These are phyloP conservation scores for Jordanella pulchra DNA, from an alignment of 2,797 vertebrate species.

Conservation along the genomic window DNA sequence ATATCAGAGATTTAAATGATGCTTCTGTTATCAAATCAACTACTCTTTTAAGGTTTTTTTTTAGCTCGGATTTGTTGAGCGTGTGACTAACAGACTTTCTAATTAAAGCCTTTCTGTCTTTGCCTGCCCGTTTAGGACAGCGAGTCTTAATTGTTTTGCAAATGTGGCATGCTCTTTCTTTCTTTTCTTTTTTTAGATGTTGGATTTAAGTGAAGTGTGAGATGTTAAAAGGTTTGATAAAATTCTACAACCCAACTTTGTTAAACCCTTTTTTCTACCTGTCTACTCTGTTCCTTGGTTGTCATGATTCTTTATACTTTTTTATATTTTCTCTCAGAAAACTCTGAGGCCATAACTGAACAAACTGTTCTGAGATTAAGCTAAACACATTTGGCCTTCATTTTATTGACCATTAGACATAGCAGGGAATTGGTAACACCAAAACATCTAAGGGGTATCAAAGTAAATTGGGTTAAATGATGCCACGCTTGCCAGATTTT, in stretches of 20 bases:
- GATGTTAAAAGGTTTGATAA: not conserved
- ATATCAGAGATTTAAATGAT: not conserved
- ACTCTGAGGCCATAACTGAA: not conserved
- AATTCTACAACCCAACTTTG: not conserved
- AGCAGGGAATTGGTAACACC: not conserved
- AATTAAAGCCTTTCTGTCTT: not conserved
- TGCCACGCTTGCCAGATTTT: no score
- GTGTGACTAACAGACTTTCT: not conserved
- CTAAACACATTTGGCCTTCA: not conserved
- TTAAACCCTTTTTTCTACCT: not conserved
- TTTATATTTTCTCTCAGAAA: not conserved
- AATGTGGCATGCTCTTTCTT: not conserved
- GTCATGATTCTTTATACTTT: not conserved
- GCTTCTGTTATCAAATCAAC: not conserved
- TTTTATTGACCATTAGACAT: no score
- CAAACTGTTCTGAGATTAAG: not conserved
- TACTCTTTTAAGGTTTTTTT: not conserved
- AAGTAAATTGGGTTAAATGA: not conserved
- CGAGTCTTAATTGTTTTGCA: not conserved
- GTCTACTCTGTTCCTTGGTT: not conserved
- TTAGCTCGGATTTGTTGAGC: not conserved
- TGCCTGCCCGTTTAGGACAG: not conserved
- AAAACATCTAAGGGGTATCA: not conserved
- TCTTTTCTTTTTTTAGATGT: not conserved
- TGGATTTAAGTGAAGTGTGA: not conserved